Percentiles rank a stretch among this genome's conserved stretches.
These are phyloP conservation scores for Natator depressus DNA, from an alignment of 2,113 vertebrate genomes.

Conservation along the genomic window DNA sequence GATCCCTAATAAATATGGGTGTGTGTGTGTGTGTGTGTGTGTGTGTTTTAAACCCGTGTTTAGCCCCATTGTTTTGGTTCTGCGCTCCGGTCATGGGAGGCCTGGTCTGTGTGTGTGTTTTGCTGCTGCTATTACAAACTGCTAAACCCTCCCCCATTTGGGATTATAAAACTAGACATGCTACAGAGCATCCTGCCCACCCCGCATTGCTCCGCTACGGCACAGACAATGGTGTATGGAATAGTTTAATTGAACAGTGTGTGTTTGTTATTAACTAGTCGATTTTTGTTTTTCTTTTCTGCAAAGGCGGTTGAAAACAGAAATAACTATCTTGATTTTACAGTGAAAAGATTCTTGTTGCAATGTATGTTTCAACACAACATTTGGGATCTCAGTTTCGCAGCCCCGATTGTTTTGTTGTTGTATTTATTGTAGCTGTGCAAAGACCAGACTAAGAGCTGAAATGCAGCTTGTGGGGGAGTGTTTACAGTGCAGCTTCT, in stretches of 20 bases:
- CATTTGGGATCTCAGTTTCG: neutral
- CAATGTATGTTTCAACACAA: constrained; percentile 11
- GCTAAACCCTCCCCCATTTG: neutral
- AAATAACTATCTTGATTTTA: neutral
- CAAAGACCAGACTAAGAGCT: constrained; percentile 34
- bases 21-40: too few relatives aligned
- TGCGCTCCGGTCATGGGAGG: neutral
- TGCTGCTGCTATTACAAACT: neutral
- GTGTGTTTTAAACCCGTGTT: neutral
- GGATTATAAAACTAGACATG: neutral
- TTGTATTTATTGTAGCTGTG: constrained; percentile 10
- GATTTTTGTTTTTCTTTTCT: too few relatives aligned
- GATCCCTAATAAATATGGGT: too few relatives aligned
- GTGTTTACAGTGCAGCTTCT: neutral
- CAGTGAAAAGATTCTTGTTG: constrained; percentile 54
- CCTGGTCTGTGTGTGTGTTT: neutral
- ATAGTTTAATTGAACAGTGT: too few relatives aligned
- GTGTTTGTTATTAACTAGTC: too few relatives aligned
- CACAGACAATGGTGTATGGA: too few relatives aligned
- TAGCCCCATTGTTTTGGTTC: constrained; percentile 6
- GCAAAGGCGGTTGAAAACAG: too few relatives aligned
- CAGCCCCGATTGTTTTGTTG: constrained; percentile 34
- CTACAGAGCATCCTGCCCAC: neutral
- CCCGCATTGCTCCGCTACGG: too few relatives aligned
- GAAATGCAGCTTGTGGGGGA: neutral